A percentile compares a stretch with the other conserved stretches of the same genome.
phyloP scores from a whole-genome alignment of 2,888 invertebrate genomes.

The Drosophila algonquin region DNA sequence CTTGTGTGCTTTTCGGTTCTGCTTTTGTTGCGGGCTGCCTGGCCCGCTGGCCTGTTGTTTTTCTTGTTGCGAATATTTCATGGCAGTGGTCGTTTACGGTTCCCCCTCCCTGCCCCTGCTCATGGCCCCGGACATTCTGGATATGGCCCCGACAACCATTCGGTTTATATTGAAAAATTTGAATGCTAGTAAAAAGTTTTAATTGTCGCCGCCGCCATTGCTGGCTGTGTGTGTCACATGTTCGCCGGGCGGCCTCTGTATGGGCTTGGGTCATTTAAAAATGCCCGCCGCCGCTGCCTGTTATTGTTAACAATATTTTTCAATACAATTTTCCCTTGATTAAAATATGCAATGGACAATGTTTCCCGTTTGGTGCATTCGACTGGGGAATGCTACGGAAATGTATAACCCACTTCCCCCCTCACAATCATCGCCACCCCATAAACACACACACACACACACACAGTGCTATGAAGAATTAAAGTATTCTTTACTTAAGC shows the following conservation, averaged over 20 bases:
- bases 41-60: slow-evolving; percentile 29
- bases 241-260: slow-evolving; percentile 29
- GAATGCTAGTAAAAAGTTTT: slow-evolving; percentile 79
- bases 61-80: slow-evolving; percentile 16
- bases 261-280: slow-evolving; percentile 63
- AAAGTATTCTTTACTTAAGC: slow-evolving; percentile 12
- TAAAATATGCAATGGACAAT: slow-evolving; percentile 74
- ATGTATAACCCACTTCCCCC: not conserved
- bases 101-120: not conserved
- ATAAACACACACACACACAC: not conserved
- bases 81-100: slow-evolving; percentile 28
- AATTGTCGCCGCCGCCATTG: slow-evolving; percentile 65
- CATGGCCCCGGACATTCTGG: slow-evolving; percentile 17
- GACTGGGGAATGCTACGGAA: slow-evolving; percentile 1
- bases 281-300: slow-evolving; percentile 49
- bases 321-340: slow-evolving; percentile 76
- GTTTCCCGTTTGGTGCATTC: slow-evolving; percentile 59
- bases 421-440: not conserved
- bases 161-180: slow-evolving; percentile 77
- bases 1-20: slow-evolving; percentile 48
- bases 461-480: not conserved
- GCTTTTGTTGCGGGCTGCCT: slow-evolving; percentile 37
- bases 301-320: slow-evolving; percentile 78
- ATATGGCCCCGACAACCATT: slow-evolving; percentile 43
- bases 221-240: slow-evolving; percentile 35